Conservation (phyloP, 2,113 vertebrate species). For the Nibea coibor region DNA sequence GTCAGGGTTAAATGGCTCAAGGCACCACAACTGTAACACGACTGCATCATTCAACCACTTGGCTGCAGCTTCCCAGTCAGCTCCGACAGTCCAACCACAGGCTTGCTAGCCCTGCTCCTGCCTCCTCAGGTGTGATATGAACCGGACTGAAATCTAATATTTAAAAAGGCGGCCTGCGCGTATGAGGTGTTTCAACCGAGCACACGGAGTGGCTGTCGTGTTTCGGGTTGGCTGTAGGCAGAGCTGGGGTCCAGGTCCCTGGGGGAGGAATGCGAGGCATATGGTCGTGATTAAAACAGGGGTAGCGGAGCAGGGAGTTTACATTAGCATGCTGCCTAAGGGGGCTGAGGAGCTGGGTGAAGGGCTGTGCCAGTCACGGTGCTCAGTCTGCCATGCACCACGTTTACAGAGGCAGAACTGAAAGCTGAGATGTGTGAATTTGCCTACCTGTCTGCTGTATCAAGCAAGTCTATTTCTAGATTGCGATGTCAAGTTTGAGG, state of each 20-base stretch:
- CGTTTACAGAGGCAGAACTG: slow-evolving; percentile 26
- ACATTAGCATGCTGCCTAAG: slow-evolving; percentile 68
- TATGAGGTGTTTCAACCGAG: slow-evolving; percentile 44
- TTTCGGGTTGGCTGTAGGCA: slow-evolving; percentile 47
- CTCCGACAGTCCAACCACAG: slow-evolving; percentile 2
- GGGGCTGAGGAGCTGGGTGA: slow-evolving; percentile 56
- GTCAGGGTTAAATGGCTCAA: not conserved
- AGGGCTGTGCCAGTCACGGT: slow-evolving; percentile 49
- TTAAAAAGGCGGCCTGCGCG: slow-evolving; percentile 11
- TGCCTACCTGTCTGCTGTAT: slow-evolving; percentile 22
- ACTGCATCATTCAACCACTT: slow-evolving; percentile 14
- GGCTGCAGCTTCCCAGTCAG: not conserved
- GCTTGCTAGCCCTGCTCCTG: not conserved
- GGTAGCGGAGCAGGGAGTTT: slow-evolving; percentile 64
- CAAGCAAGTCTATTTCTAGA: slow-evolving; percentile 15
- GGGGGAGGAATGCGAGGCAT: slow-evolving; percentile 67
- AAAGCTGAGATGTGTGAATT: slow-evolving; percentile 29
- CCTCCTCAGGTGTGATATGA: slow-evolving; percentile 51
- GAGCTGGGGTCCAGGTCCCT: slow-evolving; percentile 46
- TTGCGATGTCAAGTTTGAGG: not conserved
- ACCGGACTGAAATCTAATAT: slow-evolving; percentile 29
- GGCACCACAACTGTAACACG: not conserved
- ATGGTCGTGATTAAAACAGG: slow-evolving; percentile 76
- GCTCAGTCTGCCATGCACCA: slow-evolving; percentile 22
- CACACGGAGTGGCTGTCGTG: slow-evolving; percentile 45